phyloP scores from a whole-genome alignment of 2,797 vertebrate species.

The Sebastes matsubarae region DNA sequence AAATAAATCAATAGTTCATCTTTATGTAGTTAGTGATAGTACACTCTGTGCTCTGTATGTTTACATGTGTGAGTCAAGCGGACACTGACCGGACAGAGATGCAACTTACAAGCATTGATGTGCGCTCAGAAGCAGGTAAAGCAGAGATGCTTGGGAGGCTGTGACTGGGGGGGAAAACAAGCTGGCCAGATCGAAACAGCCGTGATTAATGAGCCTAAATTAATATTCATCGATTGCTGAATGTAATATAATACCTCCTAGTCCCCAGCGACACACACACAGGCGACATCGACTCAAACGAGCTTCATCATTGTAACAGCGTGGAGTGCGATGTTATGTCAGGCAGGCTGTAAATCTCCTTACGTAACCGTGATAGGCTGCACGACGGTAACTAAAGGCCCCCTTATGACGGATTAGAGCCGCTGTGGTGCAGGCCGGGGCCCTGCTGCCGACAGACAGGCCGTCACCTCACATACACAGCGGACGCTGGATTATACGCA shows the following conservation, averaged over 20 bases:
- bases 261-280: not conserved
- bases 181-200: not conserved
- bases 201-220: not conserved
- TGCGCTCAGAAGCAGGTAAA: not conserved
- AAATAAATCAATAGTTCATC: constrained; percentile 9
- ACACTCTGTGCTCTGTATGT: not conserved
- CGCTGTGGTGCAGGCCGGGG: not conserved
- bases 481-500: constrained; percentile 13
- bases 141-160: not conserved
- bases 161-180: not conserved
- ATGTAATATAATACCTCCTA: not conserved
- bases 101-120: not conserved
- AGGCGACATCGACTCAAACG: not conserved
- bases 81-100: not conserved
- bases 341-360: constrained; percentile 55
- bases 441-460: not conserved
- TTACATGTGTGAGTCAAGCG: not conserved
- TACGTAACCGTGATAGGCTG: constrained; percentile 49
- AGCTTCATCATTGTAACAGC: not conserved
- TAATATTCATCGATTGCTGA: constrained; percentile 1
- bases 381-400: constrained; percentile 29
- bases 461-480: not conserved
- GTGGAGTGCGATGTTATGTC: constrained; percentile 32
- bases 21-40: not conserved
- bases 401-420: constrained; percentile 42